Base-by-base conservation (phyloP, 2,797 vertebrate genomes). In the Loriculus beryllinus region DNA sequence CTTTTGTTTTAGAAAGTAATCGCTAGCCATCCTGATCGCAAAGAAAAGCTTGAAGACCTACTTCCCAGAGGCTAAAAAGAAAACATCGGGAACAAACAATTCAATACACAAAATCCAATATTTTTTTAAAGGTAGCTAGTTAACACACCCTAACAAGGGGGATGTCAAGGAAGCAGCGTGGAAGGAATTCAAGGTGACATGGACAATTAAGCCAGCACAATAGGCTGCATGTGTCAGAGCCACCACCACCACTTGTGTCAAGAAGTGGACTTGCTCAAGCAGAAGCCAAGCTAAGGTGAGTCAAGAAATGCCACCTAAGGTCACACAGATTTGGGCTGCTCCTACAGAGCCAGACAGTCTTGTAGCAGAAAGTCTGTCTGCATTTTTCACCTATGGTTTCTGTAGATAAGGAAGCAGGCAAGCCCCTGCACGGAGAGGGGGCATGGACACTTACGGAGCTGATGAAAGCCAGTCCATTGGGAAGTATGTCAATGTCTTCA, bases 401-500 rank as follows among this genome's bases (percentile, higher is more conserved):
- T 19, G 48, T 4, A 33, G 39, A 28, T 7, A 23, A 72, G 45
- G 77, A 75, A 70, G 51, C 28, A 59, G 57, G 37, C n/a, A 86
- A 48, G 51, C 4, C 37, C 35, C 37, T 23, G 54, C 5, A 2
- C 0, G 1, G n/a, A 26, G 43, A 31, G 21, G 17, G n/a, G 62
- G 19, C 22, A 12, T 1, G 10, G 60, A 85, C 95, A 98, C 99
- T 98, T 96, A 99, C 99, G 31, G 97, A 94, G 78, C 98, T 99
- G 97, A 99, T 98, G 93, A 99, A 98, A 94, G 98, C 98, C 69
- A 98, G 96, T 29, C 99, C 98, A 77, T 97, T 97, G 64, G 97
- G 98, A 87, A 99, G 97, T 63, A 99, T 97, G 20, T 98, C 98
- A 10, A 99, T 99, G 88, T 99, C 99, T 96, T 99, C 99, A 19